Evolutionary conservation across 2,888 invertebrate species (phyloP).

Genomic region (Drosophila neotestacea): DNA sequence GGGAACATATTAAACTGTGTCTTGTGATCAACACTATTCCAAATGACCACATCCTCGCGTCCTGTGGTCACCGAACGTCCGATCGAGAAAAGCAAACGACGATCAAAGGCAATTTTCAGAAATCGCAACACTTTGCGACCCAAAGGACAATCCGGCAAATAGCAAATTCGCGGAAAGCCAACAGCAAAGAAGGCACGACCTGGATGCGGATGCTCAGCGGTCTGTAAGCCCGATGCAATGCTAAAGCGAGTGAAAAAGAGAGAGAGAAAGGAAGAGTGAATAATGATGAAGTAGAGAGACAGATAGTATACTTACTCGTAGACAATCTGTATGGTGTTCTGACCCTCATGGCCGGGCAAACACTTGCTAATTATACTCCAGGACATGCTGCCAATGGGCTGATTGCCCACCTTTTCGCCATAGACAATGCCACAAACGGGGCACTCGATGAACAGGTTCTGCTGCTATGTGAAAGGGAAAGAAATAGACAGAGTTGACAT

Average conservation of each 20-base stretch:
- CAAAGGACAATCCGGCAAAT: conserved; percentile 93
- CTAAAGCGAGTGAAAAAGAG: conserved; percentile 84
- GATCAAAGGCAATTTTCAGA: conserved; percentile 93
- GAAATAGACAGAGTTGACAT: conserved; percentile 3
- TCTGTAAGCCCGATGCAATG: conserved; percentile 94
- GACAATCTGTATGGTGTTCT: conserved; percentile 92
- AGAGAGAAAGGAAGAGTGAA: conserved; percentile 17
- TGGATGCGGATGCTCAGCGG: conserved; percentile 91
- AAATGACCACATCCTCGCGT: conserved; percentile 95
- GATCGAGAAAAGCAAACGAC: conserved; percentile 93
- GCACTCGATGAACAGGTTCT: conserved; percentile 92
- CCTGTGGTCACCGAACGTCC: conserved; percentile 95
- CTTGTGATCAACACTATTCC: conserved; percentile 96
- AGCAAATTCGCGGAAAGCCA: conserved; percentile 93
- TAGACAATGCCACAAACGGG: conserved; percentile 94
- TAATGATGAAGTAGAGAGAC: background rate
- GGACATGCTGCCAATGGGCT: conserved; percentile 93
- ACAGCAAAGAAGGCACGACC: conserved; percentile 95
- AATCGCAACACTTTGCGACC: conserved; percentile 92
- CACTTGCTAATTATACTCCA: conserved; percentile 90
- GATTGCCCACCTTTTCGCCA: conserved; percentile 92
- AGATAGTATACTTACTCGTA: conserved; percentile 88
- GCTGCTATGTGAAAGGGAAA: conserved; percentile 25
- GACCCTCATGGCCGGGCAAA: conserved; percentile 88
- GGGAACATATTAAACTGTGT: conserved; percentile 92